Percentiles rank a stretch among this genome's conserved stretches.
phyloP scores from a whole-genome alignment of 2,797 vertebrate genomes.

The Leptatherina wallacei region DNA sequence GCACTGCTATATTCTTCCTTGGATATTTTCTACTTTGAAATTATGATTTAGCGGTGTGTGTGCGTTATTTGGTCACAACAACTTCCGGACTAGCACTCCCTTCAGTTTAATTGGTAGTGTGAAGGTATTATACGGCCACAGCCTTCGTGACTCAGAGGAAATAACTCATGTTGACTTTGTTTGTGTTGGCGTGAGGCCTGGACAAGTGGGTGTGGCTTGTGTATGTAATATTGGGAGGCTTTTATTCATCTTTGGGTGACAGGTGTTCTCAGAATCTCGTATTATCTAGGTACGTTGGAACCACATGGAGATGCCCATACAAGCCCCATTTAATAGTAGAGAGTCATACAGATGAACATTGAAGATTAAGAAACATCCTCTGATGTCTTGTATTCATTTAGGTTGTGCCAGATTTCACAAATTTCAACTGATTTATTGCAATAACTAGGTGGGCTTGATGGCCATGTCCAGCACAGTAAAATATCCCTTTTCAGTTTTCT shows the following conservation, averaged over 20 bases:
- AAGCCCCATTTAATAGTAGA: slow-evolving; percentile 13
- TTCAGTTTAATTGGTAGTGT: slow-evolving; percentile 43
- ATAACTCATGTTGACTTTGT: slow-evolving; percentile 40
- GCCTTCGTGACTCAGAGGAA: slow-evolving; percentile 68
- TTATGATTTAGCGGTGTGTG: slow-evolving; percentile 19
- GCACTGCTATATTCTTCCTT: background rate
- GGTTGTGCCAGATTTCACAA: background rate
- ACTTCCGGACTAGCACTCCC: slow-evolving; percentile 43
- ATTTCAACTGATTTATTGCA: slow-evolving; percentile 2
- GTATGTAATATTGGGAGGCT: slow-evolving; percentile 50
- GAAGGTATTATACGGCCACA: slow-evolving; percentile 43
- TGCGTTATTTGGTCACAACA: slow-evolving; percentile 17
- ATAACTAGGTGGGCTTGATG: background rate
- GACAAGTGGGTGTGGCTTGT: slow-evolving; percentile 30
- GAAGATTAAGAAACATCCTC: slow-evolving; percentile 12
- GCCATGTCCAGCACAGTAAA: background rate
- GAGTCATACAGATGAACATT: slow-evolving; percentile 9
- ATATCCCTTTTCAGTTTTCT: background rate
- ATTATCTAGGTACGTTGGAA: slow-evolving; percentile 63
- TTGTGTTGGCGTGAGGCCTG: slow-evolving; percentile 38
- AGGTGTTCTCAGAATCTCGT: slow-evolving; percentile 58
- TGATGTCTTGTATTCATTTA: background rate
- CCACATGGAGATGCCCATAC: slow-evolving; percentile 21
- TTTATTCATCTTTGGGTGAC: slow-evolving; percentile 52
- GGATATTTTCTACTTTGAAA: background rate